These are phyloP conservation scores for Malacoraja senta DNA, from an alignment of 2,797 vertebrate genomes.

Conservation along the genomic window DNA sequence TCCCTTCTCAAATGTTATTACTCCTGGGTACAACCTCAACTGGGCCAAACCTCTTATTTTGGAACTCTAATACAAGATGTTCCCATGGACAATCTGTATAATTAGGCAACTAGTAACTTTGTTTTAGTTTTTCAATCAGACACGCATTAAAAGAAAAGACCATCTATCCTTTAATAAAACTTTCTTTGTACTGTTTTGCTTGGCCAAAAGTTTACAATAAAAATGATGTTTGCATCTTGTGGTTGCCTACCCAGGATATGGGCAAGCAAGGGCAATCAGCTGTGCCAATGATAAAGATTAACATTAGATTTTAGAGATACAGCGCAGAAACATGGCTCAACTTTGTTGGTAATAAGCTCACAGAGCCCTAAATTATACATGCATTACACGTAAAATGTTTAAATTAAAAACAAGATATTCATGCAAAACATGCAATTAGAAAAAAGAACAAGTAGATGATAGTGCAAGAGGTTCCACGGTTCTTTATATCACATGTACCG, in stretches of 20 bases:
- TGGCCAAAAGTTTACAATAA: not conserved
- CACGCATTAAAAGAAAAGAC: not conserved
- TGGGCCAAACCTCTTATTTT: not conserved
- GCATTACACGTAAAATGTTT: too few species aligned
- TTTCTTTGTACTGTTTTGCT: not conserved
- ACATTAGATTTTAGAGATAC: not conserved
- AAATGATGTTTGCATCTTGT: constrained; percentile 5
- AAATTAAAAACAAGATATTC: too few species aligned
- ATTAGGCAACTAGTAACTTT: not conserved
- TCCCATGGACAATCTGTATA: constrained; percentile 3
- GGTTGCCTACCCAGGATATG: constrained; percentile 11
- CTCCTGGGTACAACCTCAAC: not conserved
- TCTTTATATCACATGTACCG: too few species aligned
- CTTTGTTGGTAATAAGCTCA: too few species aligned
- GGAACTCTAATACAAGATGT: not conserved
- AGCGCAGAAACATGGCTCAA: too few species aligned
- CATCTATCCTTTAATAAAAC: constrained; percentile 2
- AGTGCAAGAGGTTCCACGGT: too few species aligned
- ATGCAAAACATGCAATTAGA: too few species aligned
- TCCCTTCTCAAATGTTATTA: not conserved
- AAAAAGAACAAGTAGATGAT: too few species aligned
- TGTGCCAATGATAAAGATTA: not conserved
- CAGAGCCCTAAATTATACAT: too few species aligned
- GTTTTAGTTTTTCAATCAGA: constrained; percentile 29
- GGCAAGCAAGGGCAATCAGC: not conserved